Evolutionary conservation across 1,140 invertebrate genomes (phyloP).

Genomic region (Pectinophora gossypiella): DNA sequence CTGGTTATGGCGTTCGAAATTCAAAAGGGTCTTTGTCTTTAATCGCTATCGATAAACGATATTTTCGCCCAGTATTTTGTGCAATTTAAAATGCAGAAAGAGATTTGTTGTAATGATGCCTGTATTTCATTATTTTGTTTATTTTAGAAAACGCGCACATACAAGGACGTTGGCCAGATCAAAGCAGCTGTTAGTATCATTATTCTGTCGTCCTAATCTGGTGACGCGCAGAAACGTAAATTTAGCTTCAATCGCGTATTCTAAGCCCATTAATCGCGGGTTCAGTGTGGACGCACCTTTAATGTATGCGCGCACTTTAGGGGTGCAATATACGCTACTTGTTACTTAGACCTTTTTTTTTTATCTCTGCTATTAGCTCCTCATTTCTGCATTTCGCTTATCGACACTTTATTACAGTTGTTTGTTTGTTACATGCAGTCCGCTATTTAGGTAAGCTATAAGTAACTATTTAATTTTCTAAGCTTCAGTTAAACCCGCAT

Average conservation of each 20-base stretch:
- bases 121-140: too few relatives aligned
- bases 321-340: too few relatives aligned
- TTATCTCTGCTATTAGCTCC: too few relatives aligned
- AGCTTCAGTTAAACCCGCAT: too few relatives aligned
- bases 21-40: neutral
- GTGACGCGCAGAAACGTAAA: conserved; percentile 62
- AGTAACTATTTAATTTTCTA: too few relatives aligned
- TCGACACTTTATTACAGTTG: too few relatives aligned
- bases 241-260: conserved; percentile 66
- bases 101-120: too few relatives aligned
- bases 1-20: neutral
- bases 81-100: too few relatives aligned
- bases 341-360: too few relatives aligned
- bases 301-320: conserved; percentile 47
- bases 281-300: conserved; percentile 63
- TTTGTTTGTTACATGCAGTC: too few relatives aligned
- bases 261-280: conserved; percentile 64
- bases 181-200: conserved; percentile 48
- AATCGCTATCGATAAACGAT: neutral
- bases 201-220: conserved; percentile 51
- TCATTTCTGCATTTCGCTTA: too few relatives aligned
- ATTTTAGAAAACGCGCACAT: neutral
- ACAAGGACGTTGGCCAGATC: conserved; percentile 22
- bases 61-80: neutral
- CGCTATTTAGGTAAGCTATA: too few relatives aligned